Conservation (phyloP, 2,888 invertebrate species). For the Heteromyza rotundicornis region DNA sequence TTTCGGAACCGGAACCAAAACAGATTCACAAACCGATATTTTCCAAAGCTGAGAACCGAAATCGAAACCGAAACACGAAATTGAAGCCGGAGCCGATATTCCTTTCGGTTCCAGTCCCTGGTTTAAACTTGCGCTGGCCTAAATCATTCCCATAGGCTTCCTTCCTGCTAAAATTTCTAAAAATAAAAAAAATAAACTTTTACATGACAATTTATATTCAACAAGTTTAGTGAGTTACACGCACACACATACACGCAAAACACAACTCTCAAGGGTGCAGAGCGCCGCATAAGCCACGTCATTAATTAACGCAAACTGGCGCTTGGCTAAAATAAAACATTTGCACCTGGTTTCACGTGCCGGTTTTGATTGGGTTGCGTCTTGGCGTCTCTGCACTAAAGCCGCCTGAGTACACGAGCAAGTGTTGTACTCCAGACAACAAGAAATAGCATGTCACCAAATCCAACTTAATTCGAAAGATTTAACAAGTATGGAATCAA, state of each 20-base stretch:
- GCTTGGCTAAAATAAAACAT: neutral
- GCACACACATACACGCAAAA: neutral
- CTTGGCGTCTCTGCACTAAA: too few relatives aligned
- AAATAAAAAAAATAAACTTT: neutral
- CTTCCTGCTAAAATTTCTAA: neutral
- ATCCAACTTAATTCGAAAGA: too few relatives aligned
- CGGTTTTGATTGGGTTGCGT: neutral
- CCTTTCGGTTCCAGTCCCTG: too few relatives aligned
- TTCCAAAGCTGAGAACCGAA: too few relatives aligned
- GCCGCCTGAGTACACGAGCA: too few relatives aligned
- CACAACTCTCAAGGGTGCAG: neutral
- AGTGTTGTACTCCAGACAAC: too few relatives aligned
- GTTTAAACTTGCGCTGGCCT: neutral
- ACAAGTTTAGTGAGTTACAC: too few relatives aligned
- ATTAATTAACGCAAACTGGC: neutral
- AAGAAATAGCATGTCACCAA: too few relatives aligned
- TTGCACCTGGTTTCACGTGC: neutral
- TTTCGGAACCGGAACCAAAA: too few relatives aligned
- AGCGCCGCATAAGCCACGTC: neutral
- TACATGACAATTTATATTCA: neutral
- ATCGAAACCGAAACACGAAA: too few relatives aligned
- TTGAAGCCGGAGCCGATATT: neutral
- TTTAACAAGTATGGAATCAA: too few relatives aligned
- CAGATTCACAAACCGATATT: too few relatives aligned
- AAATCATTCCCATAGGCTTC: neutral